Evolutionary conservation across 1,140 invertebrate species (phyloP), one percentile per base, ranked within the genome.

Genomic region (Aphaenogaster ashmeadi): DNA sequence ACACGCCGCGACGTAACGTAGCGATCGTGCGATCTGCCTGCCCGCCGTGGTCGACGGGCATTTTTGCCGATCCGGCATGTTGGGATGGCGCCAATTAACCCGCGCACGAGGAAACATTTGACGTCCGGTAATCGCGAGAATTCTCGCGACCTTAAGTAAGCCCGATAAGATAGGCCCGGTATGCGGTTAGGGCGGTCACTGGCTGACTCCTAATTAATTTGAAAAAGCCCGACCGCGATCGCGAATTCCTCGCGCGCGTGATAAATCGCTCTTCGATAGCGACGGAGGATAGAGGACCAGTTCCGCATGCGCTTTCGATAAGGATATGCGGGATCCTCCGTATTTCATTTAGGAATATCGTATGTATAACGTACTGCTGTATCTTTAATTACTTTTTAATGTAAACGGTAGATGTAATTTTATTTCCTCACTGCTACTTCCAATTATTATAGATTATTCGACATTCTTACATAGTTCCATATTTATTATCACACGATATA

Each of bases 11-110:
- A 50, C 44, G 52, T 84, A 54, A 3, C 41, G 52, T 80, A 44
- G 74, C 84, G 72, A 89, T 91, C 90, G 88, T 62, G 88, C 86
- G 58, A 80, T 91, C 86, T 83, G 75, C 77, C 58, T 77, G 44
- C n/a, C 44, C 47, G 50, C 47, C 86, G 27, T 56, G 52, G 78
- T 66, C 60, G 47, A 52, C 7, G 27, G 27, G 27, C 36, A 60
- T 44, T 84, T 60, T 75, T 75, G 52, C 69, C 5, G 44, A 7
- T 5, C 50, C 67, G 50, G 62, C 52, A 33, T 58, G 36, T 69
- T n/a, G 50, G 18, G 66, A 33, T 56, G 79, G 66, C 79, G 79
- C 80, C 80, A 84, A 84, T 84, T 84, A 84, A 84, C 80, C 54
- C 64, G 67, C 80, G 1, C 47, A 47, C 71, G 21, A 27, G 54